phyloP scores from a whole-genome alignment of 2,888 invertebrate genomes.

The Phaedon cochleariae region DNA sequence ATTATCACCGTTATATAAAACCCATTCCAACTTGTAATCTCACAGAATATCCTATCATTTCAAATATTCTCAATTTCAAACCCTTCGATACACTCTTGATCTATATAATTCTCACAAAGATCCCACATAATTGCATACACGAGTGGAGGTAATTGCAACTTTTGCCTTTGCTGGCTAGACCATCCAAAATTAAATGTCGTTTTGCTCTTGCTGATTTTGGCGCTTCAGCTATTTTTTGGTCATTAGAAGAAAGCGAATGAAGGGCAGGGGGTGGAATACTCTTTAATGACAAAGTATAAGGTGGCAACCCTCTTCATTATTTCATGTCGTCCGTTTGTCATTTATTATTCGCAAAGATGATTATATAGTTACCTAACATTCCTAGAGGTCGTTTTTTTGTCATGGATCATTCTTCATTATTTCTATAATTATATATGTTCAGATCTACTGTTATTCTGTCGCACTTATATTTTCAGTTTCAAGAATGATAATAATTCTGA shows the following conservation, averaged over 20 bases:
- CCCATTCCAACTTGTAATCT: background rate
- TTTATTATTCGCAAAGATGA: background rate
- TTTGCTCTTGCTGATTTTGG: conserved; percentile 21
- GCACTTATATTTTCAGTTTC: too few relatives aligned
- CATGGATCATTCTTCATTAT: too few relatives aligned
- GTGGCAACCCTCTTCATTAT: background rate
- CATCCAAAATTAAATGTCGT: conserved; percentile 43
- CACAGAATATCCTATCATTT: background rate
- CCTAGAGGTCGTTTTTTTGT: too few relatives aligned
- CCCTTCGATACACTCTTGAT: background rate
- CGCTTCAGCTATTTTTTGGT: background rate
- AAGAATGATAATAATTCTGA: too few relatives aligned
- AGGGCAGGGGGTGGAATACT: background rate
- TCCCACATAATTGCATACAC: background rate
- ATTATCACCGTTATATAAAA: background rate
- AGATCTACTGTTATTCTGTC: too few relatives aligned
- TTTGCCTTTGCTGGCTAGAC: conserved; percentile 20
- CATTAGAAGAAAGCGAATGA: background rate
- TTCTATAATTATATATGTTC: too few relatives aligned
- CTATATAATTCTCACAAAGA: background rate
- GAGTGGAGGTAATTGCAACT: background rate
- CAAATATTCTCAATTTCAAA: background rate
- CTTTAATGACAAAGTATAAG: background rate
- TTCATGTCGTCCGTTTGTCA: background rate
- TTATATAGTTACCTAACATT: background rate